phyloP scores from a whole-genome alignment of 2,888 invertebrate species.

The Microplitis deprimator region DNA sequence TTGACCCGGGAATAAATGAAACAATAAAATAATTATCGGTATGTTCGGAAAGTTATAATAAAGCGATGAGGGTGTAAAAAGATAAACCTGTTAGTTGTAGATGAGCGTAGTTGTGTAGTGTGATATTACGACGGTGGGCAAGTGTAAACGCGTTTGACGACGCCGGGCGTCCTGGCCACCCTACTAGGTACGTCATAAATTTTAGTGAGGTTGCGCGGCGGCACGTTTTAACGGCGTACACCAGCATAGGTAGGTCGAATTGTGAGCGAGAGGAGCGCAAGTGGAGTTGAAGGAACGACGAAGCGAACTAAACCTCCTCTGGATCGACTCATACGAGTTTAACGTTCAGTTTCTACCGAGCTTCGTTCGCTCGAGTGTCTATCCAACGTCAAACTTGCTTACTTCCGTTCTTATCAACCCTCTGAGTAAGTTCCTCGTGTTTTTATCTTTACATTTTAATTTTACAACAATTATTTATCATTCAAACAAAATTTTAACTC shows the following conservation, averaged over 20 bases:
- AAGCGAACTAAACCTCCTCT: slow-evolving; percentile 34
- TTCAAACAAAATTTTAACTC: too few species aligned
- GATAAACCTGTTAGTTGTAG: background rate
- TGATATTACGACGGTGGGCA: slow-evolving; percentile 25
- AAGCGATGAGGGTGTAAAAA: background rate
- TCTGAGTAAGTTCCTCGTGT: background rate
- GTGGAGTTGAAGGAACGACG: slow-evolving; percentile 52
- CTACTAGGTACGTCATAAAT: slow-evolving; percentile 54
- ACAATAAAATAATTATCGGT: too few species aligned
- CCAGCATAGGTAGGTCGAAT: slow-evolving; percentile 45
- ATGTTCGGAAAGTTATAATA: background rate
- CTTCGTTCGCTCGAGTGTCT: slow-evolving; percentile 53
- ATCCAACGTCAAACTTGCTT: slow-evolving; percentile 41
- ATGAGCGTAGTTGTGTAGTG: slow-evolving; percentile 17
- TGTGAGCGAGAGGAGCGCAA: slow-evolving; percentile 48
- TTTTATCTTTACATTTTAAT: background rate
- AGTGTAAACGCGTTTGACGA: slow-evolving; percentile 34
- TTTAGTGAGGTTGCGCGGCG: slow-evolving; percentile 60
- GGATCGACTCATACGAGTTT: slow-evolving; percentile 55
- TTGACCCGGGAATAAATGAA: too few species aligned
- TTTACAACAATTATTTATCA: background rate
- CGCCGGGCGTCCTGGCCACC: slow-evolving; percentile 42
- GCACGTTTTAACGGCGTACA: slow-evolving; percentile 47
- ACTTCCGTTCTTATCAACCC: background rate
- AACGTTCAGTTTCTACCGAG: slow-evolving; percentile 56